A percentile compares a stretch with the other conserved stretches of the same genome.
phyloP scores from a whole-genome alignment of 2,797 vertebrate genomes.

The Xerus rutilus region DNA sequence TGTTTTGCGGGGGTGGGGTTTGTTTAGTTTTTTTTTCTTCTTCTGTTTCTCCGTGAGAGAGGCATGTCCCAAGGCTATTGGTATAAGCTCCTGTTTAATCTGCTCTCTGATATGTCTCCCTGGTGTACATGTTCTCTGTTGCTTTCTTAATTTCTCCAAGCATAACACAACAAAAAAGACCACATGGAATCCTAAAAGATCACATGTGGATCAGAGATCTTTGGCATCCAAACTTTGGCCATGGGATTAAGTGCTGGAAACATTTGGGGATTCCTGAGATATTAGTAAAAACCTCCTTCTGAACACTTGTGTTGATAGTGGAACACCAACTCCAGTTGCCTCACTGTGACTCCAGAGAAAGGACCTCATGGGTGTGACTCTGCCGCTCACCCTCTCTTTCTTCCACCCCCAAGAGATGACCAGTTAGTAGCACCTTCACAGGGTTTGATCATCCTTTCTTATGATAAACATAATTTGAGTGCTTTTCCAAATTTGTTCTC shows the following conservation, averaged over 20 bases:
- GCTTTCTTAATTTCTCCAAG: background rate
- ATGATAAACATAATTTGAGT: background rate
- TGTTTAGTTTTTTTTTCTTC: background rate
- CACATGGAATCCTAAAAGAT: no score
- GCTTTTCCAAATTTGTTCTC: background rate
- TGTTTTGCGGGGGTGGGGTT: background rate
- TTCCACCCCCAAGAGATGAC: background rate
- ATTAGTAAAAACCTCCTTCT: background rate
- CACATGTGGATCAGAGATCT: background rate
- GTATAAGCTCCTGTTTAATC: background rate
- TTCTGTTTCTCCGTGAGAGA: background rate
- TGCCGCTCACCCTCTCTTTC: background rate
- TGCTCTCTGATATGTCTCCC: background rate
- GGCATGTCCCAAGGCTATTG: background rate
- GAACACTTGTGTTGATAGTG: background rate
- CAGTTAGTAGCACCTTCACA: background rate
- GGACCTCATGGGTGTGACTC: rapidly evolving
- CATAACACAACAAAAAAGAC: background rate
- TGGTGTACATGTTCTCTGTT: background rate
- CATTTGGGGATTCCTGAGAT: no score
- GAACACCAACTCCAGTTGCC: background rate
- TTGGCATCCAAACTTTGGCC: background rate
- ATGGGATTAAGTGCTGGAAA: background rate
- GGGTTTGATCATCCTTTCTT: background rate
- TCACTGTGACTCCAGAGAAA: background rate